Percentiles rank a stretch among this genome's conserved stretches.
These are phyloP conservation scores for Scophthalmus maximus DNA, from an alignment of 2,113 vertebrate genomes.

Conservation along the genomic window DNA sequence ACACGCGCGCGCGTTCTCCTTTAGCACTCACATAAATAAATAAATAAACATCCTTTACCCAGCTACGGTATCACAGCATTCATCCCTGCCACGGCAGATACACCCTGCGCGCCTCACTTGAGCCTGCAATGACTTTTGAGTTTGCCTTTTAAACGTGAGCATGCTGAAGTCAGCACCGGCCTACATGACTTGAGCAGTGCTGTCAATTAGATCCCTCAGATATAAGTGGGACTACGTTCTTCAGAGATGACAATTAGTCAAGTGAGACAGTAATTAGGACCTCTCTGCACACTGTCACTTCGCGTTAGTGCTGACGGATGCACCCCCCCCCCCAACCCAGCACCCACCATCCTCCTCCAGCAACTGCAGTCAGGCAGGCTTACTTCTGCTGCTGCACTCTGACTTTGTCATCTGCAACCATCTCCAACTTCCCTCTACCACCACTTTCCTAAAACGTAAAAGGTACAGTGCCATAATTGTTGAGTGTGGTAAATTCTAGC, in stretches of 20 bases:
- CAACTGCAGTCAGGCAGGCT: constrained; percentile 46
- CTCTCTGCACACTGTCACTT: constrained; percentile 80
- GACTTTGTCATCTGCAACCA: constrained; percentile 55
- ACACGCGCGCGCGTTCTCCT: constrained; percentile 6
- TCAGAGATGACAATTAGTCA: constrained; percentile 78
- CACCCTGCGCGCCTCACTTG: neutral
- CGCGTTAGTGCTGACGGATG: constrained; percentile 73
- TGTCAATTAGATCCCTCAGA: constrained; percentile 51
- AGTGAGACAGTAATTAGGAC: constrained; percentile 81
- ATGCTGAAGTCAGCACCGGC: constrained; percentile 13
- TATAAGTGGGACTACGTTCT: constrained; percentile 71
- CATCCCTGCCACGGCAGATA: neutral
- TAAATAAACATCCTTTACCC: neutral
- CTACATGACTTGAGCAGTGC: constrained; percentile 48
- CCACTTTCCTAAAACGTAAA: constrained; percentile 20
- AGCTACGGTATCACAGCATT: neutral
- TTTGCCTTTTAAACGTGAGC: constrained; percentile 42
- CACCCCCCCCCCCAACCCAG: constrained; percentile 43
- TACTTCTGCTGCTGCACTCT: constrained; percentile 48
- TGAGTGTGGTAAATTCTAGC: too few species aligned
- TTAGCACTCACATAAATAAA: constrained; percentile 5
- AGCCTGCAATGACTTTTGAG: constrained; percentile 12
- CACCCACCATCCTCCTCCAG: constrained; percentile 35
- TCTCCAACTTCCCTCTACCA: constrained; percentile 35
- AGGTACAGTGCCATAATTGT: neutral